phyloP scores from a whole-genome alignment of 2,888 invertebrate species.

The Ypsolopha scabrella region DNA sequence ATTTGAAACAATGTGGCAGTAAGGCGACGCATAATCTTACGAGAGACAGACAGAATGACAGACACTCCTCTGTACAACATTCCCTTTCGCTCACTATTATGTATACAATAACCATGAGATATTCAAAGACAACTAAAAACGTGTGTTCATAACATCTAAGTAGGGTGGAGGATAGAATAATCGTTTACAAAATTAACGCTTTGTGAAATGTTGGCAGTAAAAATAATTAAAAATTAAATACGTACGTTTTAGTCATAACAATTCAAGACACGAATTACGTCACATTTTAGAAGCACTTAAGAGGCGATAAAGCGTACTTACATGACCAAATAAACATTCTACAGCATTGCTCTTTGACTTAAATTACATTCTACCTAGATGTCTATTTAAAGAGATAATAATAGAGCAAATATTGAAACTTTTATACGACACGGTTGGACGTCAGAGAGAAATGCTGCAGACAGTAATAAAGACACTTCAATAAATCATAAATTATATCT shows the following conservation, averaged over 20 bases:
- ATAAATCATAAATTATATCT: background rate
- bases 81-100: background rate
- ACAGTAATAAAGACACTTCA: background rate
- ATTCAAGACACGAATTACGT: conserved; percentile 29
- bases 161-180: conserved; percentile 43
- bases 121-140: conserved; percentile 48
- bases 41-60: background rate
- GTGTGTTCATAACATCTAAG: conserved; percentile 52
- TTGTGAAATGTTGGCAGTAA: conserved; percentile 64
- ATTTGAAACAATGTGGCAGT: conserved; percentile 38
- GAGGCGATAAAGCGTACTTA: conserved; percentile 62
- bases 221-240: conserved; percentile 40
- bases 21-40: conserved; percentile 2
- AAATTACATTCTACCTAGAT: background rate
- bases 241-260: conserved; percentile 15
- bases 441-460: background rate
- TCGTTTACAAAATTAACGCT: conserved; percentile 41
- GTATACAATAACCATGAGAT: conserved; percentile 24
- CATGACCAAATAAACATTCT: conserved; percentile 27
- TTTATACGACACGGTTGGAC: background rate
- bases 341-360: background rate
- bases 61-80: background rate
- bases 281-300: conserved; percentile 57
- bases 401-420: background rate
- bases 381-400: background rate